Evolutionary conservation across 2,113 vertebrate species (phyloP), one percentile per base, ranked within the genome.

Genomic region (Ranitomeya variabilis): DNA sequence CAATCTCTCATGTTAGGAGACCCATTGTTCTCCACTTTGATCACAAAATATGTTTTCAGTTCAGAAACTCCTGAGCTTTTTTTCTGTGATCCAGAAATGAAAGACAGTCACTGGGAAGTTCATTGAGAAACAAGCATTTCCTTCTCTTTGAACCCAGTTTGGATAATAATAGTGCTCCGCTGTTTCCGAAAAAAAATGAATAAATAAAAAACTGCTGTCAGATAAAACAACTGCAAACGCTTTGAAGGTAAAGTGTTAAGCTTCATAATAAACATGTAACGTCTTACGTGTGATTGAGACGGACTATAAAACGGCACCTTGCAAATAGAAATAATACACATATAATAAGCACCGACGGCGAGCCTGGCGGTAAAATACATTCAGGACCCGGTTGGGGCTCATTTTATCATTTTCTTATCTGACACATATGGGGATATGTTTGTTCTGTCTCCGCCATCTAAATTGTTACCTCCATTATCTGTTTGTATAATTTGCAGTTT

Each of bases 101-200:
- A 88, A 52, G 78, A 87, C 52, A 57, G 57, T 83, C 74, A 23
- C n/a, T 82, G 54, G 45, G 52, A 80, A 71, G 73, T 6, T 81
- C 64, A 83, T 23, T 80, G n/a, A 52, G 64, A 79, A 51, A 76
- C 14, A 54, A 62, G 26, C 66, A 76, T 88, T 88, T 88, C 67
- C 87, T 83, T 74, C 60, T 74, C 87, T 82, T 88, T 88, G 80
- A 88, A 83, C 52, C n/a, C 66, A 71, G 82, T 69, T 84, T 55
- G 66, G 67, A 26, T 69, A 84, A 84, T 69, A 69, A 84, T 71
- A 67, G 60, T 21, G 31, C 80, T 64, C 59, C 7, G 60, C 21
- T 64, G 59, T 60, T 19, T 82, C 16, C 18, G 9, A 64, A 82
- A 52, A 54, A 15, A 15, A 15, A n/a, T n/a, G n/a, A 51, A 74